phyloP scores from a whole-genome alignment of 2,113 vertebrate species.

The Petrocephalus zakoni region DNA sequence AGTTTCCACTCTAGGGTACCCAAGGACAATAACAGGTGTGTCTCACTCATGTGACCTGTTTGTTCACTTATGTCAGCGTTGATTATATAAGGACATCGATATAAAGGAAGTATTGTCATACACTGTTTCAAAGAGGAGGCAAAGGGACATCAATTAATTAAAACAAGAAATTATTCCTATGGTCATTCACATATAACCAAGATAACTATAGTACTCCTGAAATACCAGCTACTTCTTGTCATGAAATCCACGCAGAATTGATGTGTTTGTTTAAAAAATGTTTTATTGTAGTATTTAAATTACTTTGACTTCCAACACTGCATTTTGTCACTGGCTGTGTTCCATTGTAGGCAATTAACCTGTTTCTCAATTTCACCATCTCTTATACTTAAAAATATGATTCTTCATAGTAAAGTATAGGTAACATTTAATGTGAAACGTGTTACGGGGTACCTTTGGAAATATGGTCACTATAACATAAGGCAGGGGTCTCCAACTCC shows the following conservation, averaged over 20 bases:
- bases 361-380: neutral
- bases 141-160: neutral
- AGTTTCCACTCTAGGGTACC: neutral
- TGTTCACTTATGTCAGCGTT: neutral
- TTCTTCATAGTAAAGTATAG: neutral
- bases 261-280: neutral
- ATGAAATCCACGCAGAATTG: neutral
- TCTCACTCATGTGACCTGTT: neutral
- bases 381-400: neutral
- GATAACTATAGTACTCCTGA: neutral
- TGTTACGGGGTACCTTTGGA: neutral
- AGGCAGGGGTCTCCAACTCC: too few species aligned
- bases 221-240: neutral
- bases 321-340: neutral
- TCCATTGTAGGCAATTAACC: neutral
- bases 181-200: neutral
- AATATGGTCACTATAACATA: neutral
- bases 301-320: neutral
- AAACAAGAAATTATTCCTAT: neutral
- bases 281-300: neutral
- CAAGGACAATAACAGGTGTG: neutral
- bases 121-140: neutral
- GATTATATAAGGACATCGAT: neutral
- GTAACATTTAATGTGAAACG: neutral
- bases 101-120: neutral